Percentiles rank a stretch among this genome's conserved stretches.
phyloP scores from a whole-genome alignment of 2,888 invertebrate genomes.

The Drosophila percnosoma region DNA sequence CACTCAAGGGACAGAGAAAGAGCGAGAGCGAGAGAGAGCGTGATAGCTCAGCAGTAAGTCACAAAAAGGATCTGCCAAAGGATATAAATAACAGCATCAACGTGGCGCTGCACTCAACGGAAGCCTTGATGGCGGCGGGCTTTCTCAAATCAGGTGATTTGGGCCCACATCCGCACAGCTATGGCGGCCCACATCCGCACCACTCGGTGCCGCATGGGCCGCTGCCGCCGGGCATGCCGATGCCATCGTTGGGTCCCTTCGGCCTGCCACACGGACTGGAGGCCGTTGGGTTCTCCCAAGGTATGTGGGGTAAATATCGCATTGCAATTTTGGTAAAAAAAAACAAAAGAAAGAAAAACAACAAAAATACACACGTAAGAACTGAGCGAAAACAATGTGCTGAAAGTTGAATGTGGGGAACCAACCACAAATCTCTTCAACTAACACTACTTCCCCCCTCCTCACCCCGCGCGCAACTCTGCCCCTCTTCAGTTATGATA shows the following conservation, averaged over 20 bases:
- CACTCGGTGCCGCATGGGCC: conserved; percentile 85
- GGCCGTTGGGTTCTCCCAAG: conserved; percentile 85
- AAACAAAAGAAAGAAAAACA: conserved; percentile 14
- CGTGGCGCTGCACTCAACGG: conserved; percentile 85
- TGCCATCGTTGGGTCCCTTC: conserved; percentile 85
- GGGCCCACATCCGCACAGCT: conserved; percentile 85
- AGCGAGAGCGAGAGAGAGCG: conserved; percentile 1
- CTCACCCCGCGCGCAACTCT: too few relatives aligned
- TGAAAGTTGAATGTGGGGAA: conserved; percentile 50
- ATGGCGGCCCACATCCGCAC: conserved; percentile 85
- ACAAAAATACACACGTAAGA: conserved; percentile 5
- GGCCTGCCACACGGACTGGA: conserved; percentile 85
- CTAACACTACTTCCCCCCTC: background rate
- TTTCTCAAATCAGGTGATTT: conserved; percentile 85
- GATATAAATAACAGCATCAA: conserved; percentile 77
- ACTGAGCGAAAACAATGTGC: conserved; percentile 53
- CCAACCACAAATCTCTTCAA: background rate
- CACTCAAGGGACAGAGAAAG: conserved; percentile 4
- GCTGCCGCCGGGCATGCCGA: conserved; percentile 85
- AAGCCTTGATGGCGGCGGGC: conserved; percentile 85
- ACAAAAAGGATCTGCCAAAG: conserved; percentile 31
- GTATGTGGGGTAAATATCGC: conserved; percentile 86
- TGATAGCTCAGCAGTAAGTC: conserved; percentile 2
- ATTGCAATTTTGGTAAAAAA: conserved; percentile 74
- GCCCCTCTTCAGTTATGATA: conserved; percentile 8